Evolutionary conservation across 2,113 vertebrate genomes (phyloP).

Genomic region (Platanista minor): DNA sequence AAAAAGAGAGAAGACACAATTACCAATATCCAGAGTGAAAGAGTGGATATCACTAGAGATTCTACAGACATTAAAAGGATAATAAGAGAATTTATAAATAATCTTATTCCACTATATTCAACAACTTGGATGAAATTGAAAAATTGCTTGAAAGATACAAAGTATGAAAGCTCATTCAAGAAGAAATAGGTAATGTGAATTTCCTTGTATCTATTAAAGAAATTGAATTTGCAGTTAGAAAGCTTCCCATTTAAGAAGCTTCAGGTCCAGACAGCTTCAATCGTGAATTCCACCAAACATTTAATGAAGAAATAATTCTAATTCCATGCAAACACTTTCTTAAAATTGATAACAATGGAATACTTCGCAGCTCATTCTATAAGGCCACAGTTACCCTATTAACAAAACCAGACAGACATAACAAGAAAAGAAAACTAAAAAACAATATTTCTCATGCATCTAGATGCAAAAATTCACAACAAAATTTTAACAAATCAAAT

Average conservation of each 20-base stretch:
- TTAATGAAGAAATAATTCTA: conserved; percentile 5
- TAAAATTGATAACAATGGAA: neutral
- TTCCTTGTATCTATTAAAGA: neutral
- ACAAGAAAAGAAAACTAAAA: neutral
- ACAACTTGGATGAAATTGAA: neutral
- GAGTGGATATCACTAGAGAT: neutral
- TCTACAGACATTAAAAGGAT: neutral
- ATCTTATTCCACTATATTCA: conserved; percentile 12
- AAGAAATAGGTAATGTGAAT: neutral
- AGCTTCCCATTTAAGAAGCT: neutral
- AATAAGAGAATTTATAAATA: neutral
- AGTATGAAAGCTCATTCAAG: neutral
- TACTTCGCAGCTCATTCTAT: neutral
- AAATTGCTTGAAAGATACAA: neutral
- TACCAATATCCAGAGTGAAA: conserved; percentile 7
- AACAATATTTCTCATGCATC: neutral
- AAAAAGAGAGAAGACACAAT: neutral
- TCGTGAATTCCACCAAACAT: neutral
- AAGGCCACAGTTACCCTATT: neutral
- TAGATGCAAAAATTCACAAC: neutral
- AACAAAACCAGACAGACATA: neutral
- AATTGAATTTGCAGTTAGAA: neutral
- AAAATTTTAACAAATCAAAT: neutral
- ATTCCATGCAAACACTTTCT: neutral
- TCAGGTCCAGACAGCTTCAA: neutral